Base-by-base conservation (phyloP, 2,797 vertebrate genomes). In the Champsocephalus gunnari region DNA sequence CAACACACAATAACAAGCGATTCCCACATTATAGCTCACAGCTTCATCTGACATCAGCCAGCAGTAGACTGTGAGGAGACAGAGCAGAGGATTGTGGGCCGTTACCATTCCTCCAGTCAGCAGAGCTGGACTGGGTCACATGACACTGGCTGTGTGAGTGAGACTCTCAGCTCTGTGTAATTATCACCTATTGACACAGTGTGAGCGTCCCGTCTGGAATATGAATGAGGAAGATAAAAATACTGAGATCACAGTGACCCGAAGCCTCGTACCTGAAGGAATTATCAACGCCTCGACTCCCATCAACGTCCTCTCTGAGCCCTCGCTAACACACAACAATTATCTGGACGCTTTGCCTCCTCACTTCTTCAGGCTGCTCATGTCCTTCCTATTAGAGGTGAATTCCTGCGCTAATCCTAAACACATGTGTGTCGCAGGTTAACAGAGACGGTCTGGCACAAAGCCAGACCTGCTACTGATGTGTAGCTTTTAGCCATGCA, bases 131-230 rank as follows among this genome's bases (percentile, higher is more conserved):
- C 71, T 24, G 62, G 63, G 28, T 83, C 81, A 9, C 68, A 58
- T 79, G 62, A 54, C 57, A 47, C 10, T 38, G 73, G 57, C 73
- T 59, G 56, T 43, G 21, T 41, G 6, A 55, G 75, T 68, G 60
- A 14, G 62, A 61, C 79, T 76, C 78, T 74, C 34, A 38, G 53
- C 68, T 76, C 77, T 51, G 63, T 75, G 75, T 80, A 65, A 87
- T 89, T 79, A 85, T 71, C 70, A 24, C 16, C 55, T 76, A 62
- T 81, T 80, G 82, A 83, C 82, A 81, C 75, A 75, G 84, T 67
- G 75, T 32, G 66, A 79, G 62, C 10, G 0, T 66, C 75, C 69
- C 28, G 50, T 71, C 55, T 73, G 47, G 85, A 88, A 85, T 87
- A 28, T 34, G 38, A 91, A 87, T 78, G 79, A 84, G 64, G 56